A percentile compares a stretch with the other conserved stretches of the same genome.
Evolutionary conservation across 2,888 invertebrate genomes (phyloP).

Genomic region (Gryllus longicercus): DNA sequence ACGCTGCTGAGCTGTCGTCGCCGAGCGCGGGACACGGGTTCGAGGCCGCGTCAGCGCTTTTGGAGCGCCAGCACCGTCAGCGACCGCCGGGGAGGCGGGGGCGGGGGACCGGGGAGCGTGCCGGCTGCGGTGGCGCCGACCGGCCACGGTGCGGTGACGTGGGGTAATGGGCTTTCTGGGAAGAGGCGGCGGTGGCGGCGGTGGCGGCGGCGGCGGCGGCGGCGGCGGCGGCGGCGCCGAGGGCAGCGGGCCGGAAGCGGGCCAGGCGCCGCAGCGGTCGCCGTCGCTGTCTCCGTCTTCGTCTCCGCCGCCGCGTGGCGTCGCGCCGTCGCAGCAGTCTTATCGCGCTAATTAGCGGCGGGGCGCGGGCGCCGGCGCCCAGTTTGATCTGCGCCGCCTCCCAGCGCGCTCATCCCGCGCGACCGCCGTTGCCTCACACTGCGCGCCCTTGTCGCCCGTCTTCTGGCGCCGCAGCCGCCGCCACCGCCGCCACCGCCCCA

Average conservation of each 20-base stretch:
- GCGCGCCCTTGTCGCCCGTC: neutral
- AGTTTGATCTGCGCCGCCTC: slow-evolving; percentile 4
- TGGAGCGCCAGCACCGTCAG: neutral
- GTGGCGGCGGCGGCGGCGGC: neutral
- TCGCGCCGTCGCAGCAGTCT: neutral
- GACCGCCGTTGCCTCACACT: neutral
- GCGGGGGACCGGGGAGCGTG: neutral
- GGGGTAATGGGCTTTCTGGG: neutral
- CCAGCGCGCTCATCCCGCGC: neutral
- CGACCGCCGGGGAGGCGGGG: neutral
- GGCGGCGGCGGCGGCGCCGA: neutral
- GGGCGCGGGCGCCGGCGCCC: slow-evolving; percentile 9
- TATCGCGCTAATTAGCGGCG: neutral
- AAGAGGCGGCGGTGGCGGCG: neutral
- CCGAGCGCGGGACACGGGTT: neutral
- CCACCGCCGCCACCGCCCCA: neutral
- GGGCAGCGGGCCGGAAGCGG: neutral
- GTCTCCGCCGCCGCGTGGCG: neutral
- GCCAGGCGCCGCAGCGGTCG: neutral
- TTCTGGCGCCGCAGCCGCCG: neutral
- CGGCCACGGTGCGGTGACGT: slow-evolving; percentile 17
- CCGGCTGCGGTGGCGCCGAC: neutral
- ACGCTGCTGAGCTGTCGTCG: neutral
- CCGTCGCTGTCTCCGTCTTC: neutral
- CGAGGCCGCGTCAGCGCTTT: neutral